Conservation (phyloP, 2,888 invertebrate genomes). For the Empis stercorea region DNA sequence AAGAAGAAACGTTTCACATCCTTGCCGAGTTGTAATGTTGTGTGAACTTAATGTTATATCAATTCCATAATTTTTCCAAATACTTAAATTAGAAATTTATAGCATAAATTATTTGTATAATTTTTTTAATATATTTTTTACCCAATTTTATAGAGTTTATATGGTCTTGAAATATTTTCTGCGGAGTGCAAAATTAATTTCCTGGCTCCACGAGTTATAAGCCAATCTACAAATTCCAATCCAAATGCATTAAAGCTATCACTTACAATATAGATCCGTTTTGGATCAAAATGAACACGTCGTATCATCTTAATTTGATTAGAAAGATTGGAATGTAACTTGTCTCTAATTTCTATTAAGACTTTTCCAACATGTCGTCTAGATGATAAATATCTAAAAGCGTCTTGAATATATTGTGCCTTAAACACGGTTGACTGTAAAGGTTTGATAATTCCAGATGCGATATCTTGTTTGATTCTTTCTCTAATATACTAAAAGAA, state of each 20-base stretch:
- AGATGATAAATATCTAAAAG: conserved; percentile 50
- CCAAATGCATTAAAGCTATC: conserved; percentile 89
- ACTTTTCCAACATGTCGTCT: conserved; percentile 75
- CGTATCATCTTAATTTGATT: conserved; percentile 24
- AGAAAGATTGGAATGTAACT: conserved; percentile 18
- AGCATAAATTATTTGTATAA: neutral
- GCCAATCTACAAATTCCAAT: conserved; percentile 75
- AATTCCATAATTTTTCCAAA: conserved; percentile 60
- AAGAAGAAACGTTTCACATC: conserved; percentile 54
- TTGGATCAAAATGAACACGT: conserved; percentile 25
- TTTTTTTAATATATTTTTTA: conserved; percentile 21
- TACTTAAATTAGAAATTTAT: conserved; percentile 29
- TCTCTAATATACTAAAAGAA: conserved; percentile 34
- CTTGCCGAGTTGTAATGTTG: conserved; percentile 55
- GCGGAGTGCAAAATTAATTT: conserved; percentile 71
- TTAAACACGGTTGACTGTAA: conserved; percentile 50
- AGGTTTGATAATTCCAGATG: conserved; percentile 53
- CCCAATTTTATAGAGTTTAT: conserved; percentile 64
- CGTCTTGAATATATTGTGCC: conserved; percentile 53
- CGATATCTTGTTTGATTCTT: conserved; percentile 49
- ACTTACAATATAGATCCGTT: conserved; percentile 45
- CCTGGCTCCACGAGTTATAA: conserved; percentile 67
- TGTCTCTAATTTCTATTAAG: conserved; percentile 32
- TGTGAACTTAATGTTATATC: conserved; percentile 53
- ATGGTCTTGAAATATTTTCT: conserved; percentile 64